Evolutionary conservation across 2,888 invertebrate species (phyloP), one percentile per base, ranked within the genome.

Genomic region (Melangyna quadrimaculata): DNA sequence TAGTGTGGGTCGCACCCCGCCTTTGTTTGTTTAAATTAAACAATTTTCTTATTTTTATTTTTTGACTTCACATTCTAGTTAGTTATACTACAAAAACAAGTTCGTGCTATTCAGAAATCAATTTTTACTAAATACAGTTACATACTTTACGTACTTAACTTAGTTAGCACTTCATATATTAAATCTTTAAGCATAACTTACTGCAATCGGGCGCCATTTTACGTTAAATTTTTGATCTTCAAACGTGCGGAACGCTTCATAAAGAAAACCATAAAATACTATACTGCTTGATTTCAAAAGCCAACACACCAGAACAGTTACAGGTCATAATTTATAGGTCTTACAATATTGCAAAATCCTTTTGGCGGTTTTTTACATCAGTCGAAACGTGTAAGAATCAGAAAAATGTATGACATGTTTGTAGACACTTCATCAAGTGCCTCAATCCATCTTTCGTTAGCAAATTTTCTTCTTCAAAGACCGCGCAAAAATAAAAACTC

Each of bases 321-420:
- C 6, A 24, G 8, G 32, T 65, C 65, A 55, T 59, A 17, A n/a
- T n/a, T n/a, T n/a, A n/a, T 10, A 24, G 8, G 32, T 65, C 65
- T 63, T 59, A 17, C 37, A 48, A 65, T 40, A 35, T 69, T 32
- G 53, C 37, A 40, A 63, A 59, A 78, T 73, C 57, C 71, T n/a
- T 84, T 86, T 81, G 86, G 43, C 81, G 86, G 77, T 22, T 63
- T 59, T 70, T 70, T 32, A 80, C 32, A 37, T 74, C 53, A 81
- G 74, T 78, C 87, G 71, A 80, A 83, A 78, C 78, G 73, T 84
- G 88, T 88, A 88, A 87, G 37, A 48, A 61, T 24, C 37, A 57
- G 61, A 43, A 72, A 77, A 87, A 88, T 87, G 86, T 88, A 88
- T 88, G 87, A 86, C 84, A 87, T 83, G 78, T 87, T 87, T 88